These are phyloP conservation scores for Euphonia xanthogaster DNA, from an alignment of 2,797 vertebrate genomes.

Conservation along the genomic window DNA sequence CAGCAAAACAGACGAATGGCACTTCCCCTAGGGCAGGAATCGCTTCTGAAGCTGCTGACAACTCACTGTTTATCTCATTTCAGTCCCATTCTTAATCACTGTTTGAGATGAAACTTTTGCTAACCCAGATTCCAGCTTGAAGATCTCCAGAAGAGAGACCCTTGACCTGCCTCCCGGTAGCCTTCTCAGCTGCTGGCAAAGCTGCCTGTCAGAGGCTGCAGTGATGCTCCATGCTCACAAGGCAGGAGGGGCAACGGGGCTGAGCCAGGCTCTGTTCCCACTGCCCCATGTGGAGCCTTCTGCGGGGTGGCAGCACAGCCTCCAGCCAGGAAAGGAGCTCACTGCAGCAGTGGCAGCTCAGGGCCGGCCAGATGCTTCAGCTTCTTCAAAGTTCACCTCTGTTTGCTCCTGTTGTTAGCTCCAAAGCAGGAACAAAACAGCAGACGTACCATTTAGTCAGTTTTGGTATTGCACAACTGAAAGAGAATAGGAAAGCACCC, in stretches of 20 bases:
- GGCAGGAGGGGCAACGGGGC: background rate
- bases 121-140: background rate
- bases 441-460: background rate
- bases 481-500: slow-evolving; percentile 43
- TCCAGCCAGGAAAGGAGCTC: background rate
- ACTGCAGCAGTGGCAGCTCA: fast-evolving
- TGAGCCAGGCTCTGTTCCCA: background rate
- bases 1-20: background rate
- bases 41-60: slow-evolving; percentile 42
- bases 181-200: background rate
- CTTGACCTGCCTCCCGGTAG: background rate
- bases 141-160: background rate
- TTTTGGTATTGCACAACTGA: slow-evolving; percentile 66
- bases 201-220: background rate
- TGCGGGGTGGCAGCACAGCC: fast-evolving
- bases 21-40: slow-evolving; percentile 33
- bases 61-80: slow-evolving; percentile 8
- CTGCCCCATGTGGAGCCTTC: background rate
- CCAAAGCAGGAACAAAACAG: slow-evolving; percentile 24
- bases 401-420: slow-evolving; percentile 1
- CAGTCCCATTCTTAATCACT: background rate
- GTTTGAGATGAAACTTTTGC: slow-evolving; percentile 6
- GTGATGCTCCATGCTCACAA: background rate
- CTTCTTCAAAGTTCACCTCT: background rate
- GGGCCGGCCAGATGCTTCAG: background rate